phyloP scores from a whole-genome alignment of 2,113 vertebrate genomes.

The Piaya cayana region DNA sequence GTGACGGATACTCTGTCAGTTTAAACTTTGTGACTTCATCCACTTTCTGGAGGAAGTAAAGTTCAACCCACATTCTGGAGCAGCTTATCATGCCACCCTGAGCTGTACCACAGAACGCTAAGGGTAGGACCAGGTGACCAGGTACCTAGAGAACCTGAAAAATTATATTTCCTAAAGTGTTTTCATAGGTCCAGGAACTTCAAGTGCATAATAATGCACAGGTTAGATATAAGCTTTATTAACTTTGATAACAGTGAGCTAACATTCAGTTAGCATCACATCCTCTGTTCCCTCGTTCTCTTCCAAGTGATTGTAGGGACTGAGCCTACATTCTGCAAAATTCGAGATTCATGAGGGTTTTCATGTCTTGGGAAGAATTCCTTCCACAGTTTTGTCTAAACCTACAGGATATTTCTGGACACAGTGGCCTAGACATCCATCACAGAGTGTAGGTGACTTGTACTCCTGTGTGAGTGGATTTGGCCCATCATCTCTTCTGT shows the following conservation, averaged over 20 bases:
- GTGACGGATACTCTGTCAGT: background rate
- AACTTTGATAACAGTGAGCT: background rate
- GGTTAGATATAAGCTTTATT: background rate
- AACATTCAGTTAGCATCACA: background rate
- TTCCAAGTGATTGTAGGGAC: background rate
- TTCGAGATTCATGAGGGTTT: background rate
- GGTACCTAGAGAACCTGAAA: background rate
- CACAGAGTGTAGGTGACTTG: fast-evolving
- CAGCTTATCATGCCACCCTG: background rate
- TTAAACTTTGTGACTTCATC: background rate
- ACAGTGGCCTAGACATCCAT: background rate
- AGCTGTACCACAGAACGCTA: background rate
- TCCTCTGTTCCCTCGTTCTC: background rate
- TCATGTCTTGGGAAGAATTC: background rate
- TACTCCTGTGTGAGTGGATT: background rate
- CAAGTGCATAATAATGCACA: background rate
- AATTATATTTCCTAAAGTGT: background rate
- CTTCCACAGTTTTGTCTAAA: background rate
- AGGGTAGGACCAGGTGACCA: background rate
- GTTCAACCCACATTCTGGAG: background rate
- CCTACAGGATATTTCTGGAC: background rate
- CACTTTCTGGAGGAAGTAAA: background rate
- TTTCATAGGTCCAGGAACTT: background rate
- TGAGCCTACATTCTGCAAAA: background rate
- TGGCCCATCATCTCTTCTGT: background rate